phyloP scores from a whole-genome alignment of 2,797 vertebrate species.

The Garrulus glandarius region DNA sequence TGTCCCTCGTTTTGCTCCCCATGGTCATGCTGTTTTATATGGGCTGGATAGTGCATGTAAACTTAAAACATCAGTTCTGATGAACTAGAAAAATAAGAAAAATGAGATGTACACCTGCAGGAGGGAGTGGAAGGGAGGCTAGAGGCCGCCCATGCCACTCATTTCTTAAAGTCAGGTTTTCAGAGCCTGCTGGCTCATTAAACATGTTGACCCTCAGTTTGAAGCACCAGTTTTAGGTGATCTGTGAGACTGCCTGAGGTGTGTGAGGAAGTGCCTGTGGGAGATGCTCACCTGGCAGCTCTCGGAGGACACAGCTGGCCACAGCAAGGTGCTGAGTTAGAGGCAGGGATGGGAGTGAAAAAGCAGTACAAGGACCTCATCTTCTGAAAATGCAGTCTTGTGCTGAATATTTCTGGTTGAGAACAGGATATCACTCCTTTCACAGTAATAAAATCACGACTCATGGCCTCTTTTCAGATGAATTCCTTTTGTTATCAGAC shows the following conservation, averaged over 20 bases:
- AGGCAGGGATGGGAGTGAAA: not conserved
- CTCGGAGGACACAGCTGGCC: not conserved
- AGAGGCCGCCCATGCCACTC: not conserved
- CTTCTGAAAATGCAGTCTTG: not conserved
- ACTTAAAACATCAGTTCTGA: not conserved
- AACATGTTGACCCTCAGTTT: not conserved
- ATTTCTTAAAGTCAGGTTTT: not conserved
- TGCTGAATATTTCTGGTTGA: not conserved
- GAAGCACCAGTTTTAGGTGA: not conserved
- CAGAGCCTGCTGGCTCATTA: not conserved
- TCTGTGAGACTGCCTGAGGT: not conserved
- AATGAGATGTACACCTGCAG: not conserved
- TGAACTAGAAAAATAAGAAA: not conserved
- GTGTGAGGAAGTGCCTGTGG: not conserved
- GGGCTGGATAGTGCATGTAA: not conserved
- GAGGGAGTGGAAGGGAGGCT: not conserved
- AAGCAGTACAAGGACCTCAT: not conserved
- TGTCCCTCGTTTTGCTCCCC: not conserved
- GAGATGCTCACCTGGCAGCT: not conserved
- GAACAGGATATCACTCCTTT: not conserved
- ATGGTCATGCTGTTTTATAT: not conserved
- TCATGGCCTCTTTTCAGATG: not conserved
- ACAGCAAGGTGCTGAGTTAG: fast-evolving
- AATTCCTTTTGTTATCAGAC: not conserved
- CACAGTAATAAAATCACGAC: not conserved